phyloP scores from a whole-genome alignment of 2,113 vertebrate species.

The Labrus mixtus region DNA sequence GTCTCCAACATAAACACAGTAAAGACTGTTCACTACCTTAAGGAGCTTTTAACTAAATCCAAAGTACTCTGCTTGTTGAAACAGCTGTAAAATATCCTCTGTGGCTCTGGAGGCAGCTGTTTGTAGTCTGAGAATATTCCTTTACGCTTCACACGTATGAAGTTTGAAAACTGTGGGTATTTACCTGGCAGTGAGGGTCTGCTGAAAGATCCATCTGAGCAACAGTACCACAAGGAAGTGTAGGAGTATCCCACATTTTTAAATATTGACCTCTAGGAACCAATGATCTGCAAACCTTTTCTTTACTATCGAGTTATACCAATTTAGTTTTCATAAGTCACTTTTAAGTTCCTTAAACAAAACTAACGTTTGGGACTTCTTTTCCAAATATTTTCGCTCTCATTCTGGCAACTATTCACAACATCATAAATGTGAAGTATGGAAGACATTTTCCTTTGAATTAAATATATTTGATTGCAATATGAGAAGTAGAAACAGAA shows the following conservation, averaged over 20 bases:
- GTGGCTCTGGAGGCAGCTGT: neutral
- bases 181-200: neutral
- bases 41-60: neutral
- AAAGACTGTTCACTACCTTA: neutral
- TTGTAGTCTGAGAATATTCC: neutral
- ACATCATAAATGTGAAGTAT: no score
- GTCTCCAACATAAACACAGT: neutral
- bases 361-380: no score
- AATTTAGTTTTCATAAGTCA: no score
- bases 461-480: no score
- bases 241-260: neutral
- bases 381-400: no score
- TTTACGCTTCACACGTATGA: neutral
- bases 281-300: no score
- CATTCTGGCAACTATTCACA: no score
- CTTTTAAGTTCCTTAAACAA: no score
- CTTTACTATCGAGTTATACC: no score
- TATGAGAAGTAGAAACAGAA: no score
- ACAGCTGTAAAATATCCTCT: neutral
- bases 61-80: neutral
- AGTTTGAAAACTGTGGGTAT: neutral
- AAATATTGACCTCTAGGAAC: neutral
- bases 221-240: neutral
- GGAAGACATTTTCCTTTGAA: no score
- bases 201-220: neutral